Percentiles rank a stretch among this genome's conserved stretches.
These are phyloP conservation scores for Hippocampus abdominalis DNA, from an alignment of 2,113 vertebrate species.

Conservation along the genomic window DNA sequence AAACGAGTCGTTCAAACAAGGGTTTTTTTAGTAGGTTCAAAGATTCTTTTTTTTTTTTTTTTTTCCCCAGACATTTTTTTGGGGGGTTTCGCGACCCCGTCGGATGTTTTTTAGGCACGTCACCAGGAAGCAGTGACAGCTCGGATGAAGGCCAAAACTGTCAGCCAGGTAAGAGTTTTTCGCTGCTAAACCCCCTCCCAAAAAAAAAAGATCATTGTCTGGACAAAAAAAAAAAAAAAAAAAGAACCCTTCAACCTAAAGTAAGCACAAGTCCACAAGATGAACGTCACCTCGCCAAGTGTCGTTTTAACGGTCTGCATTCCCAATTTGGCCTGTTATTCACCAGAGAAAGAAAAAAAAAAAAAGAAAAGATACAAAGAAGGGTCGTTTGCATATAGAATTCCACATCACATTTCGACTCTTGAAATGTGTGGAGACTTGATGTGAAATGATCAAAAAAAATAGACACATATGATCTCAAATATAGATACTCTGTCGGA, in stretches of 20 bases:
- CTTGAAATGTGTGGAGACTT: conserved; percentile 48
- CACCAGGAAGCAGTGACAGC: too few relatives aligned
- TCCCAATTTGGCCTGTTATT: conserved; percentile 15
- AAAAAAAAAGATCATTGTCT: too few relatives aligned
- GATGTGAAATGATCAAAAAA: conserved; percentile 41
- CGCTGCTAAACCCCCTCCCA: too few relatives aligned
- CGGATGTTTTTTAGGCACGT: too few relatives aligned
- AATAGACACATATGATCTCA: conserved; percentile 43
- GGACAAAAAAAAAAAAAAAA: background rate
- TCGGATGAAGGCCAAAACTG: too few relatives aligned
- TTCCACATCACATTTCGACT: conserved; percentile 45
- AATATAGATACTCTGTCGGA: conserved; percentile 25
- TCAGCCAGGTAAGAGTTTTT: too few relatives aligned
- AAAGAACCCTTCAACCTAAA: background rate
- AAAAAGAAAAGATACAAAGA: conserved; percentile 13
- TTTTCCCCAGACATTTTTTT: too few relatives aligned
- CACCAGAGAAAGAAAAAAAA: conserved; percentile 38
- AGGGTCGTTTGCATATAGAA: conserved; percentile 59
- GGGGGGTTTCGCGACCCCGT: too few relatives aligned
- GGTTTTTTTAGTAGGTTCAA: too few relatives aligned
- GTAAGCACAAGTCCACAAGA: too few relatives aligned
- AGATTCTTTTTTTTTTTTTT: too few relatives aligned
- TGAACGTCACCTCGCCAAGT: too few relatives aligned
- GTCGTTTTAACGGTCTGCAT: background rate
- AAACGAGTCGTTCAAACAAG: background rate